Percentiles rank a stretch among this genome's conserved stretches.
Conservation (phyloP, 2,113 vertebrate genomes). For the Sporophila hypoxantha region DNA sequence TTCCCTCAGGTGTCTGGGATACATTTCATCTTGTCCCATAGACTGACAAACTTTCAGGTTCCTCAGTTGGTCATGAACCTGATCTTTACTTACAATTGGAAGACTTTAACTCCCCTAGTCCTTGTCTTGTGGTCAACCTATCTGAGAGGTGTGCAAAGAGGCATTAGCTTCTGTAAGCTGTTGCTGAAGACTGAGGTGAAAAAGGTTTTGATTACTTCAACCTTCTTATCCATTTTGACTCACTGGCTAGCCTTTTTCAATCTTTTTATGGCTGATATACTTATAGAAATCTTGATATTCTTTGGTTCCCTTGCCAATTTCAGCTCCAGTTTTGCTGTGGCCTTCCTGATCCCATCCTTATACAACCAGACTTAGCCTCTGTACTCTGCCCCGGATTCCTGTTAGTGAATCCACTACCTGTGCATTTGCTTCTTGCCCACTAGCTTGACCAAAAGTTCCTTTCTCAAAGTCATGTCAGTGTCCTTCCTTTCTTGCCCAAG, state of each 20-base stretch:
- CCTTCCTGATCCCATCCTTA: not conserved
- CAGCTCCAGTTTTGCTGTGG: not conserved
- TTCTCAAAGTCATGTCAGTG: not conserved
- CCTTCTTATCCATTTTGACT: not conserved
- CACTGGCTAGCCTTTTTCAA: not conserved
- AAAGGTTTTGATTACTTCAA: not conserved
- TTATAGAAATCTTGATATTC: not conserved
- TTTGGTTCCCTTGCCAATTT: not conserved
- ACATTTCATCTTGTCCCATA: not conserved
- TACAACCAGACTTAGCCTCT: not conserved
- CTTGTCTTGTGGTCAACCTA: not conserved
- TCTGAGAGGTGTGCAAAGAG: not conserved
- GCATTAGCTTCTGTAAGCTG: not conserved
- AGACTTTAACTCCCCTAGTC: not conserved
- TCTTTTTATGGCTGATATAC: not conserved
- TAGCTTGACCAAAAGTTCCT: not conserved
- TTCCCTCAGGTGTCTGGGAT: not conserved
- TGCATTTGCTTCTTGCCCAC: not conserved
- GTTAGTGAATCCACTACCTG: not conserved
- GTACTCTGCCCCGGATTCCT: not conserved
- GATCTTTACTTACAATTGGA: not conserved
- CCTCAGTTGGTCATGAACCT: not conserved
- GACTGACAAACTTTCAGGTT: not conserved
- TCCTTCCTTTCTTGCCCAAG: not conserved
- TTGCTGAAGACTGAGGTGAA: not conserved